Percentiles rank a stretch among this genome's conserved stretches.
Evolutionary conservation across 2,888 invertebrate genomes (phyloP).

Genomic region (Zygogramma bicolorata): DNA sequence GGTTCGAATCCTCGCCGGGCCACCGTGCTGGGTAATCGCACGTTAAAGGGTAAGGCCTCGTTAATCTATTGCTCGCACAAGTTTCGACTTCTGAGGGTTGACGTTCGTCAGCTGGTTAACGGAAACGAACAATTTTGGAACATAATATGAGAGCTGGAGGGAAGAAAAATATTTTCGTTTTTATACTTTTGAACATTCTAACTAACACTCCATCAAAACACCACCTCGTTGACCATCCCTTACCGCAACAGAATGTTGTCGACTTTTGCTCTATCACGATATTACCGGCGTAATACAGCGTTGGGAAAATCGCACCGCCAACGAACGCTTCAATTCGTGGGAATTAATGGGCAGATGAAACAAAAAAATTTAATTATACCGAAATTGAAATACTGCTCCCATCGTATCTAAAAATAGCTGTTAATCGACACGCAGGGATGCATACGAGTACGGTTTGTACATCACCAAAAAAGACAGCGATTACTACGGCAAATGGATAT

Average conservation of each 20-base stretch:
- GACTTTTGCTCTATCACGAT: not conserved
- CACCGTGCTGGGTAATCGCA: too few species aligned
- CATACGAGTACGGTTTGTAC: not conserved
- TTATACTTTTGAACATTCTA: too few species aligned
- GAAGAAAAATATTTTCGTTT: too few species aligned
- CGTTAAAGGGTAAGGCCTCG: too few species aligned
- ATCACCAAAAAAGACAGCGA: slow-evolving; percentile 1
- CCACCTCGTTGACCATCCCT: not conserved
- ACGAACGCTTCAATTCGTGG: not conserved
- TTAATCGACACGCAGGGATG: slow-evolving; percentile 15
- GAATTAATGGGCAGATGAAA: not conserved
- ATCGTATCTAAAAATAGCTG: slow-evolving; percentile 16
- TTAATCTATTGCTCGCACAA: too few species aligned
- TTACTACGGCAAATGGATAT: too few species aligned
- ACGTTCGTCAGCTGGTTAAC: too few species aligned
- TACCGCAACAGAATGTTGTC: not conserved
- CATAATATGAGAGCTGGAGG: too few species aligned
- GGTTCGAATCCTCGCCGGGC: too few species aligned
- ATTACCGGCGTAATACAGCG: not conserved
- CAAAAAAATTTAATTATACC: slow-evolving; percentile 11
- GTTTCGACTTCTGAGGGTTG: too few species aligned
- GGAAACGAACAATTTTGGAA: too few species aligned
- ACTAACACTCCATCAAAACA: too few species aligned
- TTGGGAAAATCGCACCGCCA: not conserved
- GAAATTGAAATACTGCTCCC: slow-evolving; percentile 7